Evolutionary conservation across 2,113 vertebrate genomes (phyloP).

Genomic region (Callipepla californica): DNA sequence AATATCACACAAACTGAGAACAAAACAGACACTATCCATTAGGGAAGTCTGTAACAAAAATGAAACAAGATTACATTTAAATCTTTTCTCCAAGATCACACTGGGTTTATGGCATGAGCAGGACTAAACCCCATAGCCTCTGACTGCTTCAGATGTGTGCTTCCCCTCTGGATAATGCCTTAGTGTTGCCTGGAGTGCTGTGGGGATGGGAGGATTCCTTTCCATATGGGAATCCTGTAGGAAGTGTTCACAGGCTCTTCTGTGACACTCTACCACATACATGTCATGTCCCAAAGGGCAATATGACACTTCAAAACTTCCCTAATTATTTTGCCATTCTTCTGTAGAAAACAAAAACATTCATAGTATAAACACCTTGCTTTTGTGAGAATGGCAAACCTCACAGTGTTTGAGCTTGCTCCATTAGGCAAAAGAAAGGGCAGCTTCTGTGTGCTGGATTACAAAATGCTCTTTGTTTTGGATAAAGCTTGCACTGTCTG

Average conservation of each 20-base stretch:
- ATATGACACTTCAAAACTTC: neutral
- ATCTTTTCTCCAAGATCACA: constrained; percentile 17
- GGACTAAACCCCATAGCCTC: neutral
- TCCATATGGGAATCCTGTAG: neutral
- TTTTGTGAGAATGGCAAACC: neutral
- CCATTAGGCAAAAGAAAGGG: neutral
- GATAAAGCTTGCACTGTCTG: neutral
- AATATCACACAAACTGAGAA: neutral
- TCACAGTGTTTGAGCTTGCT: neutral
- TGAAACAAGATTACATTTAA: constrained; percentile 13
- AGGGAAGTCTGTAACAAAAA: neutral
- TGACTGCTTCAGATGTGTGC: neutral
- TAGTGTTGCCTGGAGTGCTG: neutral
- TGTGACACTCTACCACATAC: neutral
- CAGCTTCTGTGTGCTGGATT: neutral
- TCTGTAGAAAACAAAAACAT: neutral
- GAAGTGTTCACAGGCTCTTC: neutral
- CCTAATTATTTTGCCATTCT: neutral
- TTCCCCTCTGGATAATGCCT: constrained; percentile 18
- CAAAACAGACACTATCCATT: constrained; percentile 38
- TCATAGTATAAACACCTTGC: neutral
- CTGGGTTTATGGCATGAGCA: constrained; percentile 36
- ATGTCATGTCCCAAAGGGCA: neutral
- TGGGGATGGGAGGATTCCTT: neutral
- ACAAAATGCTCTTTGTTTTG: neutral